phyloP scores from a whole-genome alignment of 2,797 vertebrate genomes.

The Peromyscus aztecus region DNA sequence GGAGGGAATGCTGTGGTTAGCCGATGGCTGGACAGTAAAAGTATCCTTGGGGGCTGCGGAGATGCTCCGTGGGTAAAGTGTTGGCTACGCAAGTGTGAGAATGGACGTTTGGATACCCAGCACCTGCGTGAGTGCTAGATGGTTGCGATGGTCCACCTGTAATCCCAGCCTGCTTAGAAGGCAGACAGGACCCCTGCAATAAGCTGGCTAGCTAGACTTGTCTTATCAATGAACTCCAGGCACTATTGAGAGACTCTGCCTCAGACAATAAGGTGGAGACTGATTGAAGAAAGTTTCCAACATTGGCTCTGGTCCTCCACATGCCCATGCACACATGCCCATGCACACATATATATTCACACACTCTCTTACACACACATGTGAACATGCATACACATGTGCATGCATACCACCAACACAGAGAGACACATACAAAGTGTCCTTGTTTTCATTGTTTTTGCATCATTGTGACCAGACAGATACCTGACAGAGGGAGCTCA shows the following conservation, averaged over 20 bases:
- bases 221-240: background rate
- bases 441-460: background rate
- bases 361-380: background rate
- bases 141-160: background rate
- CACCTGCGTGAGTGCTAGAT: background rate
- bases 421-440: background rate
- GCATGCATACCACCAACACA: background rate
- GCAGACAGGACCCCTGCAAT: background rate
- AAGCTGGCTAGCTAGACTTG: background rate
- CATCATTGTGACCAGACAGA: background rate
- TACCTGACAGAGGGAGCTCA: background rate
- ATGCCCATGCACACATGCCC: too few relatives aligned
- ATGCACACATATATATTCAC: too few relatives aligned
- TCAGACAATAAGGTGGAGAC: background rate
- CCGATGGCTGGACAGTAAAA: background rate
- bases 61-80: background rate
- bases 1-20: background rate
- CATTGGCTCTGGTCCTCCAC: background rate
- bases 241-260: background rate
- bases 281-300: background rate
- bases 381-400: background rate
- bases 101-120: background rate
- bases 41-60: background rate
- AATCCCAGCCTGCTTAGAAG: background rate
- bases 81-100: background rate